Percentiles rank a stretch among this genome's conserved stretches.
These are phyloP conservation scores for Phyllostomus hastatus DNA, from an alignment of 2,113 vertebrate species.

Conservation along the genomic window DNA sequence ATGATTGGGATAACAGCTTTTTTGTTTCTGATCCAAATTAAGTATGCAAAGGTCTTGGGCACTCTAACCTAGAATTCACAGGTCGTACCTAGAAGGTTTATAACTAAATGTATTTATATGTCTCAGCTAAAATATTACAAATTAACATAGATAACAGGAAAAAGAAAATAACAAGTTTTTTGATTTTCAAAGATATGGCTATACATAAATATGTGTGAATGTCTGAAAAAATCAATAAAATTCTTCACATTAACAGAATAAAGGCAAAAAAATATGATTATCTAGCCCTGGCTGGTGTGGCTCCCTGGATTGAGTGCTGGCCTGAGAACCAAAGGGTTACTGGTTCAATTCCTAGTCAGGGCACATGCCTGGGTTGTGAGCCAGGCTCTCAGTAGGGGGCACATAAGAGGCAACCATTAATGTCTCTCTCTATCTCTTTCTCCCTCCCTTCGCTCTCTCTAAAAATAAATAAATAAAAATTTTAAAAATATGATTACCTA, in stretches of 20 bases:
- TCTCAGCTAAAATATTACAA: background rate
- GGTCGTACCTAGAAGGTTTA: background rate
- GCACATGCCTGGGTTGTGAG: no score
- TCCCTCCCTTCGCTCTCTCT: no score
- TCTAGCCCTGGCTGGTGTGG: no score
- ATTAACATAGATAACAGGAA: background rate
- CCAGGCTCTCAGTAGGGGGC: no score
- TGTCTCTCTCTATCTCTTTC: no score
- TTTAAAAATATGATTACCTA: background rate
- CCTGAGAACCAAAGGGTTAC: no score
- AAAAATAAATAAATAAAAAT: no score
- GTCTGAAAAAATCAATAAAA: background rate
- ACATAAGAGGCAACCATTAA: no score
- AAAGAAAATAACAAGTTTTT: conserved; percentile 4
- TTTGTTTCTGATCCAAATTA: background rate
- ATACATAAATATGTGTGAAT: background rate
- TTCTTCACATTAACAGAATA: background rate
- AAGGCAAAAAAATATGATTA: background rate
- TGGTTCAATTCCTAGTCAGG: no score
- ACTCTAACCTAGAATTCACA: conserved; percentile 18
- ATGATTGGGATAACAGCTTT: background rate
- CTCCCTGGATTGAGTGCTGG: no score
- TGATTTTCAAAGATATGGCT: conserved; percentile 10
- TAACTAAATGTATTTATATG: background rate
- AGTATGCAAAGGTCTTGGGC: background rate